Conservation (phyloP, 1,140 invertebrate species). For the Drosophila orosa region DNA sequence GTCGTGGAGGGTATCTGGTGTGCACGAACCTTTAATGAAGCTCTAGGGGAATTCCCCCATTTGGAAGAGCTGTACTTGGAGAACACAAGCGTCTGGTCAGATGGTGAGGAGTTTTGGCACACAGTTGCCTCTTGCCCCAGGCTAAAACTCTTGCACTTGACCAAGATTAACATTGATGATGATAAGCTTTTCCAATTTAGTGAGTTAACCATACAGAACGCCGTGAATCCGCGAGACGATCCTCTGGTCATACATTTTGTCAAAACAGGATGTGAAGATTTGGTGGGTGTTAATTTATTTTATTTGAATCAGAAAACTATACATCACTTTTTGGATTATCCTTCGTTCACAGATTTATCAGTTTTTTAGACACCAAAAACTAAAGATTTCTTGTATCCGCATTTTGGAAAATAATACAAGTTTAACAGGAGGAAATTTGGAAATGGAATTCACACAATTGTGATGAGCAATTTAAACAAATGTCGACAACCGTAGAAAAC, state of each 20-base stretch:
- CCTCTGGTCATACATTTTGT: conserved; percentile 18
- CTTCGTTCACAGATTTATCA: conserved; percentile 9
- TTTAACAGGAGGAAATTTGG: not conserved
- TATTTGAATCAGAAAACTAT: not conserved
- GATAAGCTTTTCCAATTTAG: not conserved
- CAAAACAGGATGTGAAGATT: not conserved
- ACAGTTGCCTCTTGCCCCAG: conserved; percentile 21
- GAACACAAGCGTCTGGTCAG: conserved; percentile 8
- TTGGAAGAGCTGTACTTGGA: conserved; percentile 20
- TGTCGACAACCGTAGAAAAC: no score
- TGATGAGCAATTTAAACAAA: no score
- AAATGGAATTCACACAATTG: conserved; percentile 17
- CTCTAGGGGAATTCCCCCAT: conserved; percentile 8
- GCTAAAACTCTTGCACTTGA: conserved; percentile 5
- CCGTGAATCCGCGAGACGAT: not conserved
- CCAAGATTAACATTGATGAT: not conserved
- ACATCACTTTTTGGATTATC: no score
- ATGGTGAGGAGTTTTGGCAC: conserved; percentile 21
- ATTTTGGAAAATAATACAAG: not conserved
- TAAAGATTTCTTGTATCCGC: conserved; percentile 19
- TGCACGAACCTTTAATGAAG: not conserved
- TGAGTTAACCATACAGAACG: not conserved
- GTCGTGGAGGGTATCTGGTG: conserved; percentile 15
- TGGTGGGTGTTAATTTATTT: conserved; percentile 2
- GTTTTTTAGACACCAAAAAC: conserved; percentile 18